Base-by-base conservation (phyloP, 2,888 invertebrate genomes). In the Mamestra brassicae region DNA sequence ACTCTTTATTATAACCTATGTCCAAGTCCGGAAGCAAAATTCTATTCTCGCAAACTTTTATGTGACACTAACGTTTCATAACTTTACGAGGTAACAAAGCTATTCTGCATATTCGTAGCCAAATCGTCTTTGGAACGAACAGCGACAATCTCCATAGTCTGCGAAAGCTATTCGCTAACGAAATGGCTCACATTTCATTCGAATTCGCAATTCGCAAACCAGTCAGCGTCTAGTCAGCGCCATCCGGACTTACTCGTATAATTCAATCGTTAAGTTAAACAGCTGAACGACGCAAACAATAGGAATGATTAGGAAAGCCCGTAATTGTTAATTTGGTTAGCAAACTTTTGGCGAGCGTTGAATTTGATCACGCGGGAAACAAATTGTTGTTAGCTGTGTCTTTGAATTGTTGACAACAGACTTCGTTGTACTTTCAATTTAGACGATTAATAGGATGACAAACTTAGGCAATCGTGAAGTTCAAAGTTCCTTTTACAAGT, bases 141-240 rank as follows among this genome's bases (percentile, higher is more conserved):
- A 60, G 47, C 58, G 42, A 58, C 66, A 66, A 82, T 83, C 60
- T 13, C 57, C 4, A n/a, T 73, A 74, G 69, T 74, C 79, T 76
- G 66, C 69, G 64, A 87, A 79, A 89, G 82, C 82, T 78, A 86
- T 88, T 86, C 76, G 68, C 83, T 81, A 85, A 84, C 85, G 76
- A 85, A 90, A 90, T 88, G 80, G 81, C 85, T 87, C 83, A 86
- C 88, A 90, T 91, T 90, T 89, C 87, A 89, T 89, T 87, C 78
- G 72, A 87, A 90, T 86, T 87, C 79, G 78, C 81, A 76, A 84
- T 64, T 69, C 83, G 50, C 34, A 65, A 83, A 83, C 84, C 83
- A 86, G 80, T 76, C 76, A 79, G 76, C 66, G 82, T 73, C 73
- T 61, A 80, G 78, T 85, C 85, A 87, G 82, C 84, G 75, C 83